Evolutionary conservation across 2,888 invertebrate genomes (phyloP), one percentile per base, ranked within the genome.

Genomic region (Anorthoa munda): DNA sequence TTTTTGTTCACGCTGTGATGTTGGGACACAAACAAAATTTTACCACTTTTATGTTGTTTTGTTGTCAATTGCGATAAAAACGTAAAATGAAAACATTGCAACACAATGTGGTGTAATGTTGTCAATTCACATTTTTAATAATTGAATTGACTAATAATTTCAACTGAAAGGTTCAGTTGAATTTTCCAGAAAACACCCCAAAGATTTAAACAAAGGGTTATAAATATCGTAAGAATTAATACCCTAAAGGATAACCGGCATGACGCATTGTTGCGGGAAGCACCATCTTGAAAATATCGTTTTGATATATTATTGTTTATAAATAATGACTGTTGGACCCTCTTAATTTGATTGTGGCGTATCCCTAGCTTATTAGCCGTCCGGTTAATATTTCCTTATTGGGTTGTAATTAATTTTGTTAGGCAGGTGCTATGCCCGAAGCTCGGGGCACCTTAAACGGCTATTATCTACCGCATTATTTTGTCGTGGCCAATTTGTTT

Each of bases 221-320:
- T 82, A 82, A 86, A 86, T 86, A 86, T 82, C 71, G 50, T 66
- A 72, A 75, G 79, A 86, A 70, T 75, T 12, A 79, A 75, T 82
- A 78, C 71, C 77, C 50, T 45, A 70, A 76, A 78, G 69, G 77
- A 76, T 76, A 79, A 72, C 75, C 72, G 55, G 71, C 72, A 90
- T 91, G 92, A 93, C 88, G 91, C 92, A 93, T 92, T 84, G 92
- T 88, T 93, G 94, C 92, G 94, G 95, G 88, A 83, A 83, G 91
- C 95, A 91, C 94, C 96, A 96, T 96, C 95, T 96, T 96, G 95
- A 92, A 95, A 94, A 95, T 94, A 96, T 95, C 95, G 92, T 91
- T 92, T 94, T 96, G 96, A 96, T 96, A 96, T 96, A 96, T 96
- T 96, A 96, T 95, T 96, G 95, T 96, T 96, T 95, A 94, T 95